Evolutionary conservation across 2,113 vertebrate genomes (phyloP).

Genomic region (Xiphophorus couchianus): DNA sequence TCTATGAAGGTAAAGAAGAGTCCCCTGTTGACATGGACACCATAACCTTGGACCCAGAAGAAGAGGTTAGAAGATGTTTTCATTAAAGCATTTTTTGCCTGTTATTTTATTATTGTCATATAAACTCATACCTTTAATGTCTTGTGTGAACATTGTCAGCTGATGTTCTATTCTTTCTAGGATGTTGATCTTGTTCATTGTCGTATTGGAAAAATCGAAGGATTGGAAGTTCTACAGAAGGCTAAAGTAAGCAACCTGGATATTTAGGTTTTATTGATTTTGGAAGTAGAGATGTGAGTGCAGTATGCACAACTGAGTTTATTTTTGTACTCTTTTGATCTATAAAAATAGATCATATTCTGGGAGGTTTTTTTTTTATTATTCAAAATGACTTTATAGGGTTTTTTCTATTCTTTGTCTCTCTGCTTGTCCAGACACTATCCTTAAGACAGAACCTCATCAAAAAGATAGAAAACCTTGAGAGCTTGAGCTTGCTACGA

Average conservation of each 20-base stretch:
- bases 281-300: background rate
- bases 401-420: background rate
- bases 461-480: constrained; percentile 94
- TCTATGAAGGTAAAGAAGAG: constrained; percentile 85
- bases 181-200: constrained; percentile 97
- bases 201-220: constrained; percentile 96
- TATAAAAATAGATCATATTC: background rate
- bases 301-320: background rate
- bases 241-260: constrained; percentile 85
- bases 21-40: constrained; percentile 97
- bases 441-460: constrained; percentile 97
- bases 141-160: background rate
- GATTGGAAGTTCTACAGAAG: constrained; percentile 93
- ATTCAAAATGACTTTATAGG: background rate
- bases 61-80: constrained; percentile 85
- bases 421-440: constrained; percentile 82
- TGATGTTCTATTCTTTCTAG: constrained; percentile 71
- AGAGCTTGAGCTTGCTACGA: constrained; percentile 83
- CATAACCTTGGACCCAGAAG: constrained; percentile 92
- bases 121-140: background rate
- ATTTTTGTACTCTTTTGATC: background rate
- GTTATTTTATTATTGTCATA: background rate
- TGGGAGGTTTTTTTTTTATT: background rate
- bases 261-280: background rate
- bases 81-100: background rate